Conservation (phyloP, 2,888 invertebrate genomes). For the Cerastis leucographa region DNA sequence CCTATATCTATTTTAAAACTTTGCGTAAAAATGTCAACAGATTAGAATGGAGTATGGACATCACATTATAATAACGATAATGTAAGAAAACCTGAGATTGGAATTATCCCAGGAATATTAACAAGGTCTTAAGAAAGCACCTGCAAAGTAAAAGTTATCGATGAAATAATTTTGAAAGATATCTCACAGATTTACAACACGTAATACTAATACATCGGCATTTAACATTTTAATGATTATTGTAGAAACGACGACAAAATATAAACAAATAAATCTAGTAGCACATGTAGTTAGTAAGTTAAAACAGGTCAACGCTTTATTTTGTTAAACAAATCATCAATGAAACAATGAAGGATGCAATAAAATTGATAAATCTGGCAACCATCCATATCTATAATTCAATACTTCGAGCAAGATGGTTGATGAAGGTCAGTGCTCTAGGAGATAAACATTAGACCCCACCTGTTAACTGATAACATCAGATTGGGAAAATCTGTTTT, state of each 20-base stretch:
- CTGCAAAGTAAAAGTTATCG: conserved; percentile 28
- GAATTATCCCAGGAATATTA: conserved; percentile 48
- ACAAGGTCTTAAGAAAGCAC: conserved; percentile 11
- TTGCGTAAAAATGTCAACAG: conserved; percentile 56
- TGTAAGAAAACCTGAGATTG: conserved; percentile 18
- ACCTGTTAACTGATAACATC: conserved; percentile 52
- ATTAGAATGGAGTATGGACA: conserved; percentile 48
- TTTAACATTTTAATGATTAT: background rate
- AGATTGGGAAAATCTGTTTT: conserved; percentile 55
- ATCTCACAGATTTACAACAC: background rate
- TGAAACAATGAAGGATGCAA: background rate
- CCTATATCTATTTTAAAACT: conserved; percentile 38
- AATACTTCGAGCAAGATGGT: background rate
- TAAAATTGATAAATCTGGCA: background rate
- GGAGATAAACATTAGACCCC: conserved; percentile 40
- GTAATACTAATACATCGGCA: background rate
- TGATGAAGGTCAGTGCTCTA: conserved; percentile 6
- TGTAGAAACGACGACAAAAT: background rate
- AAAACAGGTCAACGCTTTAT: background rate
- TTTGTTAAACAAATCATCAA: background rate
- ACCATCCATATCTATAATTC: background rate
- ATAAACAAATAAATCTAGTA: no score
- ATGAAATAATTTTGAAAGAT: conserved; percentile 7
- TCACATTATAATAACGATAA: conserved; percentile 41
- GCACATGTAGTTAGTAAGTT: background rate